phyloP scores from a whole-genome alignment of 2,113 vertebrate species.

The Electrona antarctica region DNA sequence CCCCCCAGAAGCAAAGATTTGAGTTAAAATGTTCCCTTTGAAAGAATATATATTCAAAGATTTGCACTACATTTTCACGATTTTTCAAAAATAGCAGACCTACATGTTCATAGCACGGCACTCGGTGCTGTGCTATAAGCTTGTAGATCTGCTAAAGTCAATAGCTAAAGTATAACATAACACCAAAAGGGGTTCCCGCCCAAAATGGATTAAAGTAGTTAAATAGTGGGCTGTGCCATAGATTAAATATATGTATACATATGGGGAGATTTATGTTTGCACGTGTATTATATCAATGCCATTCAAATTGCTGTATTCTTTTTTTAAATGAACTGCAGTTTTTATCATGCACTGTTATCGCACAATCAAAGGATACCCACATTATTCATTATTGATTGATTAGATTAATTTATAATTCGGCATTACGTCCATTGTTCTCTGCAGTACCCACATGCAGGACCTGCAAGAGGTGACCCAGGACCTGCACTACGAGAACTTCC shows the following conservation, averaged over 20 bases:
- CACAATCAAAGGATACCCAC: background rate
- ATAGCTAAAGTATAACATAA: too few relatives aligned
- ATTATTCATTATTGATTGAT: background rate
- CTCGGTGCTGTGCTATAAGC: too few relatives aligned
- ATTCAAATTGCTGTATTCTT: background rate
- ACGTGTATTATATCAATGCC: background rate
- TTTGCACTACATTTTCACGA: too few relatives aligned
- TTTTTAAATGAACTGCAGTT: background rate
- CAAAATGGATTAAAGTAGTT: too few relatives aligned
- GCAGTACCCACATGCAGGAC: slow-evolving; percentile 98
- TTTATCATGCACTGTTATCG: background rate
- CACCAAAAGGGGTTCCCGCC: too few relatives aligned
- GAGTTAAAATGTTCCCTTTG: too few relatives aligned
- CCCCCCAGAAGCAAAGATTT: too few relatives aligned
- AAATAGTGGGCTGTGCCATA: background rate
- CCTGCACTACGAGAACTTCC: slow-evolving; percentile 99
- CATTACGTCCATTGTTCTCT: slow-evolving; percentile 8
- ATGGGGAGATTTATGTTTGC: background rate
- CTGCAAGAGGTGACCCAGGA: slow-evolving; percentile 99
- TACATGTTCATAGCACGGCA: too few relatives aligned
- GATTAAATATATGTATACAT: background rate
- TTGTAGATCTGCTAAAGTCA: too few relatives aligned
- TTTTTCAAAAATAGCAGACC: too few relatives aligned
- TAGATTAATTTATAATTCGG: background rate
- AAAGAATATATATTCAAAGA: too few relatives aligned